Base-by-base conservation (phyloP, 2,888 invertebrate species). In the Uloborus plumipes region DNA sequence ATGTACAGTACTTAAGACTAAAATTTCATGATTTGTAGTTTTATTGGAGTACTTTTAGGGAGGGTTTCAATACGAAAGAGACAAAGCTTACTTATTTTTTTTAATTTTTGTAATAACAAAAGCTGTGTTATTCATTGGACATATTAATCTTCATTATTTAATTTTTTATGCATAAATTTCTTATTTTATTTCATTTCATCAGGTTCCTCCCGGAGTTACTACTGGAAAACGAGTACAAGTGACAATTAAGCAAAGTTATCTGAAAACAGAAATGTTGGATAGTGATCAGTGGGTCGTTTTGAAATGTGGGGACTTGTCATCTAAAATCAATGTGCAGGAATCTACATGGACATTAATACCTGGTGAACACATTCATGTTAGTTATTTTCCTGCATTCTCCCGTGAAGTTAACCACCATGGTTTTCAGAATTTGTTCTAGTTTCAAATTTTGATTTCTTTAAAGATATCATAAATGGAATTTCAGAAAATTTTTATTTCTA, bases 301-400 rank as follows among this genome's bases (percentile, higher is more conserved):
- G n/a, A 89, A 95, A 3, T 91, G 92, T 84, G 94, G 93, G 79
- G 90, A 91, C 31, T 89, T 95, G 0, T 91, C 92, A 49, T 92
- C 92, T 88, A 93, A 93, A 87, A 92, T 93, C 53, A 93, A 93
- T 87, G 91, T 92, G 78, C 91, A 92, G 66, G 94, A 95, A 84
- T 93, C 93, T 49, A 91, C 94, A 85, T 95, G 95, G 95, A 94
- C 93, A 70, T 89, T 95, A 70, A 92, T 90, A 89, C 90, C 93
- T 88, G 91, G 92, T 87, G 88, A 92, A 89, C 88, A 90, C 90
- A 85, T 91, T 88, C 89, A 91, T 90, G 90, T 94, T 91, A 88
- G 88, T 87, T 55, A 13, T 13, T 18, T 22, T 20, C 3, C 53
- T 53, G 0, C 20, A 18, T 55, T 55, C 15, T n/a, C n/a, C n/a